Base-by-base conservation (phyloP, 2,797 vertebrate species). In the Allobates femoralis region DNA sequence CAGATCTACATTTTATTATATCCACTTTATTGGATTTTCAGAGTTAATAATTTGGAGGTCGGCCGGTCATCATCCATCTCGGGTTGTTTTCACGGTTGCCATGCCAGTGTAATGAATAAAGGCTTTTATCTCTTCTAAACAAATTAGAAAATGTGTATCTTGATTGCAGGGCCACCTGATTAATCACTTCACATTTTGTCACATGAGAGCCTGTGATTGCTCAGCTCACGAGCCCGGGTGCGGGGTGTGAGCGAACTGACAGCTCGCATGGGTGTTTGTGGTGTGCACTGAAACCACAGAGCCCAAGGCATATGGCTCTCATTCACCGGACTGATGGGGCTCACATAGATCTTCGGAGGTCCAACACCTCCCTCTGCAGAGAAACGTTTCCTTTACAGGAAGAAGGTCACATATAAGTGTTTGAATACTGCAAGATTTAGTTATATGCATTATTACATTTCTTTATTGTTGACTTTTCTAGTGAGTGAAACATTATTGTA, bases 261-360 rank as follows among this genome's bases (percentile, higher is more conserved):
- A 94, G 92, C 89, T 90, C 83, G 89, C 88, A 90, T 86, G 83
- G 60, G 90, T 90, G 90, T 89, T 90, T 93, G 93, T 88, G 92
- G 93, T 93, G 92, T 92, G 86, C 74, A 89, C 88, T 30, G 26
- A 94, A 94, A 94, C 94, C 94, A 91, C 94, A 93, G 90, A 91
- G 90, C 89, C 91, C 91, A 88, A 80, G 91, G 92, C 94, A 94
- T 93, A 93, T 93, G 93, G 93, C 93, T 94, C 92, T 85, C 32
- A 94, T 93, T 93, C 91, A 83, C 73, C 87, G 89, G 92, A 92
- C 94, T 91, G 89, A 91, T 91, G 83, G 66, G 74, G 90, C 88
- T 94, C 93, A 93, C 92, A 85, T 46, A 21, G 93, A 93, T 91
- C 51, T 19, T 23, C 21, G 5, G 26, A 64, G 82, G 41, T 21